Conservation (phyloP, 2,888 invertebrate genomes). For the Pristionchus arcanus region DNA sequence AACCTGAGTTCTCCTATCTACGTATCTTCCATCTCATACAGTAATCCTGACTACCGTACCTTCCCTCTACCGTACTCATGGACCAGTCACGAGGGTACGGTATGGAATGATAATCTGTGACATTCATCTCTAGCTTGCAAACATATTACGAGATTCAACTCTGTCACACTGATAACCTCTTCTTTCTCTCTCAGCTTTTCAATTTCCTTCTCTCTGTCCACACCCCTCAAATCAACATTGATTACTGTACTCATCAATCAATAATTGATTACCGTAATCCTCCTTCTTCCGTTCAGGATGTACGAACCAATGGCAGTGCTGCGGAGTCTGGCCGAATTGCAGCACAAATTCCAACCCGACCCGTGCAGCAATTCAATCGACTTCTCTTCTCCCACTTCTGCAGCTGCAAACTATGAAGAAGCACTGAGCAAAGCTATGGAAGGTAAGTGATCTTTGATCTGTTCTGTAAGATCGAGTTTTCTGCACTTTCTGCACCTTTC, state of each 20-base stretch:
- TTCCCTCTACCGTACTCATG: constrained; percentile 35
- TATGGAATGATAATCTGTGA: constrained; percentile 49
- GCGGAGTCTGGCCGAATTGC: constrained; percentile 51
- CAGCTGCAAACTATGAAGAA: constrained; percentile 18
- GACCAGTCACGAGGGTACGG: constrained; percentile 44
- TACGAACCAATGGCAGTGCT: constrained; percentile 53
- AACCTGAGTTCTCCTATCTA: constrained; percentile 26
- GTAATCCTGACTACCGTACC: background rate
- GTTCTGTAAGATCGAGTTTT: background rate
- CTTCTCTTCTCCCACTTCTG: background rate
- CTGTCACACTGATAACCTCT: constrained; percentile 19
- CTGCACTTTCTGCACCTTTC: background rate
- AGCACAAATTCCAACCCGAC: constrained; percentile 52
- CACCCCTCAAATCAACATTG: constrained; percentile 2
- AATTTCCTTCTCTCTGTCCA: constrained; percentile 12
- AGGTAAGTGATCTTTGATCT: constrained; percentile 47
- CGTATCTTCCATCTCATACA: background rate
- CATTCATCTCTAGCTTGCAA: constrained; percentile 42
- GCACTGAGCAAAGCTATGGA: constrained; percentile 38
- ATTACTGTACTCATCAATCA: constrained; percentile 30
- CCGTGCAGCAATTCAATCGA: background rate
- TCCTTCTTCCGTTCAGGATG: constrained; percentile 27
- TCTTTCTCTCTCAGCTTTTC: constrained; percentile 49
- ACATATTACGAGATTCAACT: constrained; percentile 43
- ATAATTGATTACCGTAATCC: constrained; percentile 36